Base-by-base conservation (phyloP, 2,113 vertebrate species). In the Melanerpes formicivorus region DNA sequence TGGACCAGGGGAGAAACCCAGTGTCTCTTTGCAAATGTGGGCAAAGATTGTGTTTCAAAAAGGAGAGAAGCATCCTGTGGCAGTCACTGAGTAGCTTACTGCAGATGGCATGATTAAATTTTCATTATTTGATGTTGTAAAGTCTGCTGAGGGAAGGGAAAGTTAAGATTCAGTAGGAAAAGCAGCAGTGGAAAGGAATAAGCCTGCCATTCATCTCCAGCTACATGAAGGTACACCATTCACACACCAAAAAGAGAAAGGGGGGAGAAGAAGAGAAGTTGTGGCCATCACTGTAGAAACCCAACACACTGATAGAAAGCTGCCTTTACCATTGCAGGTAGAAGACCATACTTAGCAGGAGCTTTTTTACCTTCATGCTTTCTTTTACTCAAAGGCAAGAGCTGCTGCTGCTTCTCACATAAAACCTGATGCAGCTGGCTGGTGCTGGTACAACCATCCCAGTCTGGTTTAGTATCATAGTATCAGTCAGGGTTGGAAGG, bases 91-190 rank as follows among this genome's bases (percentile, higher is more conserved):
- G 64, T 88, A 63, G 87, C 71, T 82, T 80, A 80, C n/a, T 81
- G 26, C 77, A 90, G 92, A 29, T 78, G 59, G 34, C 73, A 29
- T 71, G 77, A 71, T 91, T 90, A 37, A 92, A 77, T 93, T 70
- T 64, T 62, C 46, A 13, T 66, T 62, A 25, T n/a, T 84, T 1
- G 2, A 19, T n/a, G 23, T 78, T 1, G 1, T n/a, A 48, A 70
- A 42, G 30, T 70, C 22, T 88, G 66, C 56, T 29, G 37, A 32
- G 40, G 42, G 86, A 15, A 54, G 25, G 56, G 93, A 80, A 81
- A 27, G 29, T 50, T 65, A 14, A n/a, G 10, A 75, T 80, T 83
- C 50, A 16, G 32, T 18, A 86, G 52, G 67, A 60, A 67, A 96
- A 91, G 8, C 23, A 56, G 18, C 63, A 69, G 52, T 21, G 30